phyloP scores from a whole-genome alignment of 2,888 invertebrate species.

The Archips xylosteana region DNA sequence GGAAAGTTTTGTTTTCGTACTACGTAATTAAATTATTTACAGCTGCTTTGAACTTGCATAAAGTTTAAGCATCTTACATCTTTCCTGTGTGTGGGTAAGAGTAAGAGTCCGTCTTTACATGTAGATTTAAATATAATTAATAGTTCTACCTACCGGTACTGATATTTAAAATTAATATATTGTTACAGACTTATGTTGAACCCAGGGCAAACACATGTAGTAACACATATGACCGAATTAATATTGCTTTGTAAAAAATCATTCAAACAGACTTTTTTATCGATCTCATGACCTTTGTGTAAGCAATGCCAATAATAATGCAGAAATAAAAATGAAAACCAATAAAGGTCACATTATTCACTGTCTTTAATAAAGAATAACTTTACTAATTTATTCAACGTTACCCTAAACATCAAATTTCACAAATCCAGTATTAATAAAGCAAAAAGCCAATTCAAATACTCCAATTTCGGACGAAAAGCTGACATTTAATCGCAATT shows the following conservation, averaged over 20 bases:
- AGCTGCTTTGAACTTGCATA: not conserved
- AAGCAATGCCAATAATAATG: no score
- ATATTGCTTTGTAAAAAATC: no score
- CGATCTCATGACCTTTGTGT: no score
- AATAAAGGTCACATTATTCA: not conserved
- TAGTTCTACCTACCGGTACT: not conserved
- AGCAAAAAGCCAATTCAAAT: constrained; percentile 55
- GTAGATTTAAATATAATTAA: not conserved
- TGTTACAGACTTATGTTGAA: not conserved
- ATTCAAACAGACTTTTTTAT: no score
- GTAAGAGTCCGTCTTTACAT: not conserved
- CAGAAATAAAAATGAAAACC: not conserved
- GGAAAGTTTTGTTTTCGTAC: constrained; percentile 9
- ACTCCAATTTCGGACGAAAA: constrained; percentile 66
- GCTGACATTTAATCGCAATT: constrained; percentile 72
- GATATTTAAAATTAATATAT: not conserved
- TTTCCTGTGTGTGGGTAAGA: not conserved
- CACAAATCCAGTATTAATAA: constrained; percentile 28
- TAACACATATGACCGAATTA: no score
- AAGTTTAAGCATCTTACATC: not conserved
- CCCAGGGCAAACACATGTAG: not conserved
- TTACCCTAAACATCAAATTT: not conserved
- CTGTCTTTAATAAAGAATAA: not conserved
- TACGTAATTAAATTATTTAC: constrained; percentile 22
- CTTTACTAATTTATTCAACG: not conserved